Base-by-base conservation (phyloP, 2,888 invertebrate genomes). In the Protonemura montana region DNA sequence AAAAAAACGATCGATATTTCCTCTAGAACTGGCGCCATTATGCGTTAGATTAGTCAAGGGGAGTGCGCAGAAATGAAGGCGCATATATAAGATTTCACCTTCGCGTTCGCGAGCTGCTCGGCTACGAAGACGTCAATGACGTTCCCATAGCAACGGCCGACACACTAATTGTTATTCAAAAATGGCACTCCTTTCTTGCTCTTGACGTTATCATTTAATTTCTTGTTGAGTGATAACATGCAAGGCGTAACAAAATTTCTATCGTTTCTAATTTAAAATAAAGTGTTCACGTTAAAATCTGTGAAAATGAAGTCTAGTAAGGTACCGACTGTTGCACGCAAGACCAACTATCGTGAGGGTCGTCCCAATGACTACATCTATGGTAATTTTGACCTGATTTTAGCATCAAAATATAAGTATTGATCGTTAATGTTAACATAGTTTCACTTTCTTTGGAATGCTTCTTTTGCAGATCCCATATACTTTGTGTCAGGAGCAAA, bases 401-500 rank as follows among this genome's bases (percentile, higher is more conserved):
- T 7, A 10, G 6, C 59, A 59, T 21, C 59, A 59, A 59, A 59
- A 59, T 59, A 28, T 78, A 13, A 27, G 27, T 78, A 78, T 78
- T 78, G 27, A 78, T 78, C 28, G 26, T 26, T 6, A 78, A 76
- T 21, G 76, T 76, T 26, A 80, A n/a, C 2, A 27, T 27, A n/a
- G 78, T 78, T n/a, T 81, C 26, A 81, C 30, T 28, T 81, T 28
- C 28, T 28, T 35, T 35, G 35, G 10, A 6, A 35, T 35, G 30
- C 30, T 30, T 59, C 85, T 42, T 35, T 90, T 89, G 16, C 89
- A 94, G 94, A 94, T 90, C 93, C 94, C 0, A 90, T 93, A 0
- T 94, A 92, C 89, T 92, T 93, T 29, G 93, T 94, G 0, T 94
- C 94, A 0, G 93, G 93, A 0, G 92, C 93, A 0, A 91, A 92